Evolutionary conservation across 2,113 vertebrate genomes (phyloP).

Genomic region (Sciurus niger): DNA sequence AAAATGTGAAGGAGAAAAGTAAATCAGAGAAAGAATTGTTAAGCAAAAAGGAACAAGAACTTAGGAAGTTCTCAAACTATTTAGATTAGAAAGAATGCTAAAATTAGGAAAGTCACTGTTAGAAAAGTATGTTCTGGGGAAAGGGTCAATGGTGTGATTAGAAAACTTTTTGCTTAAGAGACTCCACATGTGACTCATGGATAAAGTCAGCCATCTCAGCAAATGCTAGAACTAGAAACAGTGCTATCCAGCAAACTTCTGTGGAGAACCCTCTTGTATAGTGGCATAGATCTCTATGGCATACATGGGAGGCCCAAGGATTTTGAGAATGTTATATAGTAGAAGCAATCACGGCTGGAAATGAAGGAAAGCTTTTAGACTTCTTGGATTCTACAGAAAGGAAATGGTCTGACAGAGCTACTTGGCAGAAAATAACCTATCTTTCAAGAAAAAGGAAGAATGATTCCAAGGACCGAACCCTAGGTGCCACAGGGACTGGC

Average conservation of each 20-base stretch:
- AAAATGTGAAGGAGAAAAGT: background rate
- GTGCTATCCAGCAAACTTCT: background rate
- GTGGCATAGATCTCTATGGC: background rate
- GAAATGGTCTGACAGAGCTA: background rate
- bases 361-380: background rate
- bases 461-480: background rate
- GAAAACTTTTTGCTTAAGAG: background rate
- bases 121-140: background rate
- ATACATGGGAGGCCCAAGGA: background rate
- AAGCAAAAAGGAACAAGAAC: background rate
- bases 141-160: background rate
- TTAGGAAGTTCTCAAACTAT: background rate
- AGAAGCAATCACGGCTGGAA: background rate
- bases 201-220: background rate
- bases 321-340: background rate
- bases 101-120: background rate
- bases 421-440: background rate
- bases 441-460: slow-evolving; percentile 19
- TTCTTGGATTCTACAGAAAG: background rate
- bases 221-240: background rate
- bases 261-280: background rate
- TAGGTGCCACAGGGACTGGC: background rate
- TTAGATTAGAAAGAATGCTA: background rate
- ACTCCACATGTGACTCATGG: background rate
- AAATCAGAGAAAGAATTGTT: background rate